Base-by-base conservation (phyloP, 2,888 invertebrate genomes). In the Drosophila koepferae region DNA sequence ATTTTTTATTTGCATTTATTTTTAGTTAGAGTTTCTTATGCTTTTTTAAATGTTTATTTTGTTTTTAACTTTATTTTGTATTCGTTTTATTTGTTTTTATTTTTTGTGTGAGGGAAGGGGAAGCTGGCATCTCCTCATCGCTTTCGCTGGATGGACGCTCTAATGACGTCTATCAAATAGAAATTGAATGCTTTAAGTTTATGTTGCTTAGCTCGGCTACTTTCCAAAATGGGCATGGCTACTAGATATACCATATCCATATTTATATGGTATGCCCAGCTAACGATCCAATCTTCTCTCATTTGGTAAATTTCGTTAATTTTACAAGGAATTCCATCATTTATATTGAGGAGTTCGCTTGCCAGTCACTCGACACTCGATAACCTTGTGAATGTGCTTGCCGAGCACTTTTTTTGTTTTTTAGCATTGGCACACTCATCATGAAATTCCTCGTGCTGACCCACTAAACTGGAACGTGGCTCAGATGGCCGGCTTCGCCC, bases 151-250 rank as follows among this genome's bases (percentile, higher is more conserved):
- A 80, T 61, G 71, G 43, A 40, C 28, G 46, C 55, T 49, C 51
- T 62, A 75, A 65, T 80, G 80, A 82, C 63, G 80, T 59, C 77
- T 54, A 75, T 75, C 77, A 80, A 80, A 80, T 67, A 80, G 82
- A 80, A 80, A 82, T 70, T 68, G 67, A 69, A 49, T 56, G 75
- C 53, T 49, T 51, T 38, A 23, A 58, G 48, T 49, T 73, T 44
- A 58, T 69, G 14, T 44, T 20, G 55, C 20, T 56, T 63, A 53
- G 34, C 34, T 53, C 54, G 44, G 60, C 49, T 40, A 67, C 69
- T 82, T 82, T 82, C 77, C 44, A 75, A 75, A 75, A 48, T 23
- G 51, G 44, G 69, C 55, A 53, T 65, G 54, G 34, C 34, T 8
- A 40, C 20, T n/a, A 48, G 23, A 59, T 38, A 46, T 18, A 58